These are phyloP conservation scores for Lithophane leautieri DNA, from an alignment of 2,888 invertebrate species.

Conservation along the genomic window DNA sequence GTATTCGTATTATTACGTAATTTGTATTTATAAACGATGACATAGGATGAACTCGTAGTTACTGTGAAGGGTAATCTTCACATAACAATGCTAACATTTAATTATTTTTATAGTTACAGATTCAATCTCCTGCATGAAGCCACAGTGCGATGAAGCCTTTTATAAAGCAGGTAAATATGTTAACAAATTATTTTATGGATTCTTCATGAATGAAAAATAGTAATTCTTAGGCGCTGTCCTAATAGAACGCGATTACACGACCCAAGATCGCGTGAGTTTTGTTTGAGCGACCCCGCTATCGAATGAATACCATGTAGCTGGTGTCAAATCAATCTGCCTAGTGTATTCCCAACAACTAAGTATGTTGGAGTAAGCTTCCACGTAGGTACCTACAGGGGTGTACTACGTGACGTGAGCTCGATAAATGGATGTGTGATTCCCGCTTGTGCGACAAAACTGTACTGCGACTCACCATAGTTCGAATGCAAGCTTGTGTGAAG, in stretches of 20 bases:
- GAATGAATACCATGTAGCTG: neutral
- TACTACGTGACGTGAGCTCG: no score
- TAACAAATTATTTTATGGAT: neutral
- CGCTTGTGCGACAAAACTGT: no score
- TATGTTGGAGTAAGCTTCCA: no score
- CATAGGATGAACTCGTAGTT: neutral
- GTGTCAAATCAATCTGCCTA: neutral
- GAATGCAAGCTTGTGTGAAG: no score
- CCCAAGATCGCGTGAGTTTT: no score
- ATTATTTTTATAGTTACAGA: conserved; percentile 50
- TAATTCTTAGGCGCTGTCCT: neutral
- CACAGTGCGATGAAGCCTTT: conserved; percentile 79
- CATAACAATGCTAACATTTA: neutral
- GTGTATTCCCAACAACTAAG: no score
- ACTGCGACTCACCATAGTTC: no score
- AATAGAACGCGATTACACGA: neutral
- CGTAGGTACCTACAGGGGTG: no score
- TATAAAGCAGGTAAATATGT: conserved; percentile 79
- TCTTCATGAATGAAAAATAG: neutral
- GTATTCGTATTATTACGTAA: no score
- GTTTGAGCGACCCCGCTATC: neutral
- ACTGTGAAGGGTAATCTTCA: neutral
- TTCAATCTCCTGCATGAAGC: conserved; percentile 64
- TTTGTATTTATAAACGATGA: no score
- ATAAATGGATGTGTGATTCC: no score